Percentiles rank a stretch among this genome's conserved stretches.
Conservation (phyloP, 2,113 vertebrate species). For the Holacanthus passer region DNA sequence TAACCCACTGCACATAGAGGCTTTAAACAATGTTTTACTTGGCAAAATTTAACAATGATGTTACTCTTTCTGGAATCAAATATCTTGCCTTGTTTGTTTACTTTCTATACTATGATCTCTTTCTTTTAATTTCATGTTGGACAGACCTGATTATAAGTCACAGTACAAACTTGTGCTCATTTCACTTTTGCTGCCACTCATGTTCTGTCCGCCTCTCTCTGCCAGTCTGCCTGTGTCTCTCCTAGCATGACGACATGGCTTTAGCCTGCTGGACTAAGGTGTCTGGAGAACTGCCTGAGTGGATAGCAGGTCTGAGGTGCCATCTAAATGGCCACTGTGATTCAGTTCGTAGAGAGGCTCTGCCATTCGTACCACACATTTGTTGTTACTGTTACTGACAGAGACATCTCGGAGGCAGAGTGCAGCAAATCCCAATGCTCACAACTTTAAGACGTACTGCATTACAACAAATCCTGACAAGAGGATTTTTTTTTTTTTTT, state of each 20-base stretch:
- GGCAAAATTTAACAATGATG: too few species aligned
- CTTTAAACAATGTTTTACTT: too few species aligned
- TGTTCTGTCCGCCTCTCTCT: slow-evolving; percentile 15
- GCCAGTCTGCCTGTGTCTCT: background rate
- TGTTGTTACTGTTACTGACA: background rate
- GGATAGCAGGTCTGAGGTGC: background rate
- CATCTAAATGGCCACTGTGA: slow-evolving; percentile 5
- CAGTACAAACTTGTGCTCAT: background rate
- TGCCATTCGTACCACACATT: background rate
- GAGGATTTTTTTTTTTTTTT: background rate
- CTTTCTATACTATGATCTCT: background rate
- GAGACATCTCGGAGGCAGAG: background rate
- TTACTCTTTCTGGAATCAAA: background rate
- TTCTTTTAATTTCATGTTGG: background rate
- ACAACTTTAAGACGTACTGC: background rate
- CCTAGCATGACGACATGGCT: background rate
- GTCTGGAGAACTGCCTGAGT: slow-evolving; percentile 27
- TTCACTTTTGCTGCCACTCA: background rate
- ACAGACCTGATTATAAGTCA: background rate
- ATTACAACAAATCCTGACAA: slow-evolving; percentile 2
- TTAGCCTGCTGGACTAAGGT: background rate
- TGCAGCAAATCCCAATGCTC: background rate
- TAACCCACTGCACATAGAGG: too few species aligned
- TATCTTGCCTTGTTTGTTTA: background rate
- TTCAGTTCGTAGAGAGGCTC: background rate